These are phyloP conservation scores for Amiota minor DNA, from an alignment of 2,888 invertebrate genomes.

Conservation along the genomic window DNA sequence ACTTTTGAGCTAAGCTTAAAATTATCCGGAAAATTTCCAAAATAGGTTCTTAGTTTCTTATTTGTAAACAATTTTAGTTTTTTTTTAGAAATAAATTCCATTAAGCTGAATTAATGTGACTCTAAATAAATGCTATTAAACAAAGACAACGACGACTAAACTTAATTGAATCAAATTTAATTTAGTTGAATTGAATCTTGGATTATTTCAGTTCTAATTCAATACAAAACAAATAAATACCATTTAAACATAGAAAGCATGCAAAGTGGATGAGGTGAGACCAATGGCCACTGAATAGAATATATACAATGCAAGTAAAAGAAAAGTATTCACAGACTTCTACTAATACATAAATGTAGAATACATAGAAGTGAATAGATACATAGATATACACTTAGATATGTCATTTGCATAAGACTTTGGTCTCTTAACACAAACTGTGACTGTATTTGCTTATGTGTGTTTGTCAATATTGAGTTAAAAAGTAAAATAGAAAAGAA, in stretches of 20 bases:
- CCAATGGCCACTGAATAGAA: neutral
- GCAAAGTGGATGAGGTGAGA: neutral
- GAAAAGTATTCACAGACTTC: too few relatives aligned
- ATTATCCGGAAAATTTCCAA: too few relatives aligned
- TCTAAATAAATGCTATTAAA: constrained; percentile 3
- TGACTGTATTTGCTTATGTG: neutral
- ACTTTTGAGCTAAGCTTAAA: too few relatives aligned
- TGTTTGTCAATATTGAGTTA: neutral
- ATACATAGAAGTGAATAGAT: too few relatives aligned
- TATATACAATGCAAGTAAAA: too few relatives aligned
- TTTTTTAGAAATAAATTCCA: neutral
- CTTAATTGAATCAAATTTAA: neutral
- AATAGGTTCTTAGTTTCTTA: too few relatives aligned
- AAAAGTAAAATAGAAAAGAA: neutral
- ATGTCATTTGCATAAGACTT: too few relatives aligned
- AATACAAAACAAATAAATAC: neutral
- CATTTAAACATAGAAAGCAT: neutral
- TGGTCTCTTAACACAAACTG: neutral
- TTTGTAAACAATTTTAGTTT: too few relatives aligned
- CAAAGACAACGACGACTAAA: neutral
- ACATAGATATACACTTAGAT: too few relatives aligned
- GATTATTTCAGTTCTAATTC: neutral
- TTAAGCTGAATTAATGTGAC: neutral
- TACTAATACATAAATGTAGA: too few relatives aligned
- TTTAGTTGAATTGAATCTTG: neutral